A percentile compares a stretch with the other conserved stretches of the same genome.
Evolutionary conservation across 2,797 vertebrate species (phyloP).

Genomic region (Diplodus sargus): DNA sequence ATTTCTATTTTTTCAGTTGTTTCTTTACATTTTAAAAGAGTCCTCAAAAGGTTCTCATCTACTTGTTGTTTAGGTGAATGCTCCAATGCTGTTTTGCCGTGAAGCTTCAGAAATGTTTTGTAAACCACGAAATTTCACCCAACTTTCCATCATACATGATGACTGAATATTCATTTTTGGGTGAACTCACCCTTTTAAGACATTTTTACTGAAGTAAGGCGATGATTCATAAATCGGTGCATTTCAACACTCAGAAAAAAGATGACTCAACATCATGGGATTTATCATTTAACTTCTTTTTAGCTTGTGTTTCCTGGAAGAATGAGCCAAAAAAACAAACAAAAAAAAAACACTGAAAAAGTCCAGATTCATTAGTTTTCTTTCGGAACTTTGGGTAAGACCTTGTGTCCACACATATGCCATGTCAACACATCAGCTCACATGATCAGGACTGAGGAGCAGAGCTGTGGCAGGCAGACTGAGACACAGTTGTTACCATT

Average conservation of each 20-base stretch:
- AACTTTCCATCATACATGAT: no score
- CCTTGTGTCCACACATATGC: background rate
- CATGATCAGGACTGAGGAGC: background rate
- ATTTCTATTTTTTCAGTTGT: no score
- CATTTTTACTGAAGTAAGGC: background rate
- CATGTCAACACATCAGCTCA: background rate
- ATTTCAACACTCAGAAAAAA: slow-evolving; percentile 26
- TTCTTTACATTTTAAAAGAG: no score
- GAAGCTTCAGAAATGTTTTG: no score
- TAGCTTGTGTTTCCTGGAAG: slow-evolving; percentile 50
- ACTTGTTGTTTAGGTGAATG: no score
- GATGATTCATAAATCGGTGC: slow-evolving; percentile 20
- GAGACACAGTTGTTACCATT: slow-evolving; percentile 80
- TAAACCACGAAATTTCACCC: no score
- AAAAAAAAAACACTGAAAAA: no score
- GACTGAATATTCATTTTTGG: no score
- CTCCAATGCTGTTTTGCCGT: no score
- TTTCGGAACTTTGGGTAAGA: background rate
- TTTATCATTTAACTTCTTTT: slow-evolving; percentile 8
- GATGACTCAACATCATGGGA: slow-evolving; percentile 54
- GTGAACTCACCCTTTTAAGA: no score
- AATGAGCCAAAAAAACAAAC: background rate
- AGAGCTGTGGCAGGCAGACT: background rate
- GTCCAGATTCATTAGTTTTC: background rate
- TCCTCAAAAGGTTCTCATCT: no score